These are phyloP conservation scores for Ataeniobius toweri DNA, from an alignment of 2,797 vertebrate species.

Conservation along the genomic window DNA sequence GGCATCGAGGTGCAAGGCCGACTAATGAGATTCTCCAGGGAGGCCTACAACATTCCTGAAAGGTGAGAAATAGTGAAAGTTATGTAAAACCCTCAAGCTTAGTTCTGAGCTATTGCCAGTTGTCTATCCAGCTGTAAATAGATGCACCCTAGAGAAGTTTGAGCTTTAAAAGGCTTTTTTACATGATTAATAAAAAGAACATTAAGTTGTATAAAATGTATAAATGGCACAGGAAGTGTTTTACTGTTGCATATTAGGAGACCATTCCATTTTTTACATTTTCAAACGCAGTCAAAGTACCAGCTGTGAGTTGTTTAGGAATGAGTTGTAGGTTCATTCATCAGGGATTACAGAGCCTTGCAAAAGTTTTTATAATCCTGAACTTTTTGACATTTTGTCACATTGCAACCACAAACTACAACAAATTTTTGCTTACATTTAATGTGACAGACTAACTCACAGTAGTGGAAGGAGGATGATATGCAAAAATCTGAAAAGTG, in stretches of 20 bases:
- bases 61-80: slow-evolving; percentile 73
- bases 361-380: background rate
- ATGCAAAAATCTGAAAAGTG: background rate
- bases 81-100: background rate
- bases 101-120: background rate
- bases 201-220: background rate
- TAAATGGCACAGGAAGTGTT: background rate
- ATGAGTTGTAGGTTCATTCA: background rate
- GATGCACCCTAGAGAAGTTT: background rate
- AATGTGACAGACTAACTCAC: too few relatives aligned
- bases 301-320: too few relatives aligned
- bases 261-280: too few relatives aligned
- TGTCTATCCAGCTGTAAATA: too few relatives aligned
- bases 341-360: background rate
- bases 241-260: background rate
- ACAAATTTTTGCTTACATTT: background rate
- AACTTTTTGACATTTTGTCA: background rate
- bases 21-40: slow-evolving; percentile 88
- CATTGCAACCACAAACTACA: background rate
- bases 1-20: slow-evolving; percentile 93
- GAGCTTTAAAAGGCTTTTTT: background rate
- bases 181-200: background rate
- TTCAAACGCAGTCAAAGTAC: too few relatives aligned
- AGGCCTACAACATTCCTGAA: slow-evolving; percentile 90
- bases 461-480: background rate